phyloP scores from a whole-genome alignment of 2,113 vertebrate species.

The Furnarius figulus region DNA sequence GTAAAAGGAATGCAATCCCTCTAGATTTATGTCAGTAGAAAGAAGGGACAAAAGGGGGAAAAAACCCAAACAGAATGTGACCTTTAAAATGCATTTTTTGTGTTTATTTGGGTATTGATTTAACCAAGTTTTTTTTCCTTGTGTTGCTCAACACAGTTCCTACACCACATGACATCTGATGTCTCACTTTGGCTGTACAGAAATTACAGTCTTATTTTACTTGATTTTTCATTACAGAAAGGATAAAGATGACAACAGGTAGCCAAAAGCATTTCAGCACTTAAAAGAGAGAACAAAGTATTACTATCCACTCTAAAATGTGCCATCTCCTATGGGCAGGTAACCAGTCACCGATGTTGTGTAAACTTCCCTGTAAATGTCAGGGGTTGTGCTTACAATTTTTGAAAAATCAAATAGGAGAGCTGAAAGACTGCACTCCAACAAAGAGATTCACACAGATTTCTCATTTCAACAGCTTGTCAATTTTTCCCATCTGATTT shows the following conservation, averaged over 20 bases:
- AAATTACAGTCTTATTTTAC: neutral
- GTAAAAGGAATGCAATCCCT: neutral
- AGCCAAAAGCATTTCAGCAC: neutral
- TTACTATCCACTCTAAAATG: neutral
- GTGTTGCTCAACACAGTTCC: neutral
- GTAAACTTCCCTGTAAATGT: neutral
- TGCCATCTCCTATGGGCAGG: neutral
- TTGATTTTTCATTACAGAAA: neutral
- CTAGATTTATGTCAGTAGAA: neutral
- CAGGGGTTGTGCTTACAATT: neutral
- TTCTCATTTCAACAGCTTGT: neutral
- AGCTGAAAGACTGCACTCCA: neutral
- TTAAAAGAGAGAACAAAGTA: neutral
- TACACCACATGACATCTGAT: neutral
- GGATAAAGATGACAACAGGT: neutral
- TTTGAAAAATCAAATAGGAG: neutral
- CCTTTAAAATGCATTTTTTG: neutral
- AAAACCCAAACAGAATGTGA: neutral
- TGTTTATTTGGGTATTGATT: slow-evolving; percentile 3
- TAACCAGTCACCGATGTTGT: neutral
- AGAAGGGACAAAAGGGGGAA: neutral
- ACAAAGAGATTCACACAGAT: neutral
- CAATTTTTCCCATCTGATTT: neutral
- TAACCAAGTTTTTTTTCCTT: neutral
- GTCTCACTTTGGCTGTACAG: neutral